These are phyloP conservation scores for Cactoblastis cactorum DNA, from an alignment of 2,888 invertebrate genomes.

Conservation along the genomic window DNA sequence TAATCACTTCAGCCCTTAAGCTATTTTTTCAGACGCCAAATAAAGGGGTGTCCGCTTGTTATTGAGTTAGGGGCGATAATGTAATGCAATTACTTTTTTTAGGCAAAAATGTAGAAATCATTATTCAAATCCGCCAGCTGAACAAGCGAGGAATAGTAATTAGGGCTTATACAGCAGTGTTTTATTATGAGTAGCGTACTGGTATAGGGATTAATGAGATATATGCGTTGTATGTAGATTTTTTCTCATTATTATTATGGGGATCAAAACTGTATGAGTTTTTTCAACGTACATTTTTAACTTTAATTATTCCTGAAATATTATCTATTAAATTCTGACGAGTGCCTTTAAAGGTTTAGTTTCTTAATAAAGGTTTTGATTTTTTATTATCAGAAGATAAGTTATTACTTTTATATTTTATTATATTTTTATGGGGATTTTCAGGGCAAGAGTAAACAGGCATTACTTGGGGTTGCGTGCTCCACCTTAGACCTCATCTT, in stretches of 20 bases:
- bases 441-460: too few relatives aligned
- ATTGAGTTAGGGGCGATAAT: conserved; percentile 78
- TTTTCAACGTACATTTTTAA: too few relatives aligned
- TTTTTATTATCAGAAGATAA: too few relatives aligned
- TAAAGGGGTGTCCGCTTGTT: conserved; percentile 76
- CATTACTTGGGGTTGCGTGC: too few relatives aligned
- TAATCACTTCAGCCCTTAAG: conserved; percentile 78
- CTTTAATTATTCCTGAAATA: too few relatives aligned
- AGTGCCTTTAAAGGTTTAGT: too few relatives aligned
- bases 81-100: conserved; percentile 74
- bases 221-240: not conserved
- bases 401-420: too few relatives aligned
- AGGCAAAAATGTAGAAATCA: conserved; percentile 56
- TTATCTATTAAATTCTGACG: too few relatives aligned
- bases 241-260: not conserved
- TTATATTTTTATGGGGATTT: too few relatives aligned
- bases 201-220: not conserved
- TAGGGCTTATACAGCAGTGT: conserved; percentile 38
- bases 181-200: conserved; percentile 16
- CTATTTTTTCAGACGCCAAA: conserved; percentile 75
- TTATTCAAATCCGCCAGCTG: conserved; percentile 77
- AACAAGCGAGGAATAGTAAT: conserved; percentile 62
- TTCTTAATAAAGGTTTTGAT: too few relatives aligned
- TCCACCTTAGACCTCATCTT: too few relatives aligned
- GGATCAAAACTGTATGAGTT: too few relatives aligned